Base-by-base conservation (phyloP, 2,888 invertebrate genomes). In the Sinohyriopsis cumingii region DNA sequence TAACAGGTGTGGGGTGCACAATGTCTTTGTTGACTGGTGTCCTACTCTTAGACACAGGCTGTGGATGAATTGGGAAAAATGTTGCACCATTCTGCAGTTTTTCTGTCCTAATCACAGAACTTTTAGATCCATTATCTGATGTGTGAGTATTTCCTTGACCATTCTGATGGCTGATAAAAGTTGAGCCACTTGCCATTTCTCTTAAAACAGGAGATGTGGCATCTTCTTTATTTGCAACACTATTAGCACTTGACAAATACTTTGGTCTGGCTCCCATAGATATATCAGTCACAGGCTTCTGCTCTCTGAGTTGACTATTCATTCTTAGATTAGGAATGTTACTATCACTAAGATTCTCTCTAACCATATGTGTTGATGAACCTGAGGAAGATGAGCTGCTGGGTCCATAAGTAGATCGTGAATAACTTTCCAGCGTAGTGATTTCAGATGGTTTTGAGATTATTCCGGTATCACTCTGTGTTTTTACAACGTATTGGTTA, bases 21-120 rank as follows among this genome's bases (percentile, higher is more conserved):
- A 83, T 69, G 55, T 81, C 79, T 45, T 79, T 81, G 59, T 76
- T 78, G 25, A 78, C 69, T n/a, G 76, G 68, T 15, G 67, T 75
- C 45, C 68, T 70, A 60, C 56, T 65, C 64, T 78, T 79, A 12
- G 75, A 65, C n/a, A 85, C 76, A 6, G 86, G 86, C 64, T 85
- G 84, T 3, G 86, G 86, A 63, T 86, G 85, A 24, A 86, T 85
- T 1, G 86, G 86, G 28, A 84, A 83, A 72, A 86, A 86, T 54
- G 79, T 79, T 12, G 83, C 76, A 19, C 83, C 84, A 19, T 75
- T 69, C 9, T 74, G 53, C 20, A 85, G 61, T 65, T 84, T 84
- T 67, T 84, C 84, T 62, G 84, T 85, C 62, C 73, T 81, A 18
- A 85, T 72, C 22, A 71, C 78, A 53, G 59, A 61, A 55, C 55